Evolutionary conservation across 2,113 vertebrate genomes (phyloP).

Genomic region (Esox niger): DNA sequence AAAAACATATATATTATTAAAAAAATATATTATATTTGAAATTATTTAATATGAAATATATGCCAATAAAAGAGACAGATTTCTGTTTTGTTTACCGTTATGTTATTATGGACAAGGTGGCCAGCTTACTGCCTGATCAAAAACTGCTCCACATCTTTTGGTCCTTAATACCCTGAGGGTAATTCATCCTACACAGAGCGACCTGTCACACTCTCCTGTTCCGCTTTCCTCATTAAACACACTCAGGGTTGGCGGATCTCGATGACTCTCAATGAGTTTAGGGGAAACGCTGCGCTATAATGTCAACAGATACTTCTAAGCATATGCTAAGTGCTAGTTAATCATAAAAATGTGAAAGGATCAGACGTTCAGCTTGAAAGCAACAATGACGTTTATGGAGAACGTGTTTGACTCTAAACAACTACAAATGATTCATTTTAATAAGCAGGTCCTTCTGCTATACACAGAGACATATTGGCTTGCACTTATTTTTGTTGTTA

Average conservation of each 20-base stretch:
- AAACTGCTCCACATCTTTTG: slow-evolving; percentile 61
- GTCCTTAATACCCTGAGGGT: slow-evolving; percentile 33
- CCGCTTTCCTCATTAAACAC: slow-evolving; percentile 27
- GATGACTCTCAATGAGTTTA: slow-evolving; percentile 37
- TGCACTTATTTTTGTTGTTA: no score
- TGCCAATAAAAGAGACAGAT: no score
- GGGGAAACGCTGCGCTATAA: slow-evolving; percentile 8
- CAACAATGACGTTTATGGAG: slow-evolving; percentile 26
- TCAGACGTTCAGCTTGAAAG: slow-evolving; percentile 20
- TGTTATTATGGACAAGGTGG: slow-evolving; percentile 15
- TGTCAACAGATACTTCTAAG: background rate
- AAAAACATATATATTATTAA: no score
- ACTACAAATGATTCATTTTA: no score
- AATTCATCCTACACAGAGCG: slow-evolving; percentile 56
- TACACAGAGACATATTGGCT: background rate
- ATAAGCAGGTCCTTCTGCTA: slow-evolving; percentile 21
- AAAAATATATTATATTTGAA: no score
- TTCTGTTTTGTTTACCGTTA: no score
- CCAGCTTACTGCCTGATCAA: slow-evolving; percentile 49
- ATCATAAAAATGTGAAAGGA: background rate
- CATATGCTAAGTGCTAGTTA: slow-evolving; percentile 33
- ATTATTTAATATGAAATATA: no score
- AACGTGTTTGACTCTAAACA: slow-evolving; percentile 7
- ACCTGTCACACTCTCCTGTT: slow-evolving; percentile 51
- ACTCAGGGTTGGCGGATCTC: slow-evolving; percentile 42